Base-by-base conservation (phyloP, 2,888 invertebrate genomes). In the Lucinisca nassula region DNA sequence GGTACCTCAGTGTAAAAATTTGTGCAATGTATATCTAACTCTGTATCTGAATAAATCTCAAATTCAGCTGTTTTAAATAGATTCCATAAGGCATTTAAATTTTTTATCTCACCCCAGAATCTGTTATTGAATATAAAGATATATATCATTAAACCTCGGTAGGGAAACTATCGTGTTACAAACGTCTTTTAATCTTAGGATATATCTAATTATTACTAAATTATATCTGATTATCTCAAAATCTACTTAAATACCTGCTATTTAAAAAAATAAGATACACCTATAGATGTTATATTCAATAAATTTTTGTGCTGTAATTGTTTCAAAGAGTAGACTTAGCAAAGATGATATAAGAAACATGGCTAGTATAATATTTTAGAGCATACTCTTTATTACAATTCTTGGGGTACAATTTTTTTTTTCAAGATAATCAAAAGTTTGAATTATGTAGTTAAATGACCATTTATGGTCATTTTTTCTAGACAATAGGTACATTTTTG, bases 141-240 rank as follows among this genome's bases (percentile, higher is more conserved):
- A 67, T 67, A 67, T 67, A 67, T 67, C 67, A 67, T 67, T 67
- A 67, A 35, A 67, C 67, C 67, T 6, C 10, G 67, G 67, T 35
- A 67, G 67, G 67, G 67, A n/a, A 67, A 32, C 30, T 32, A 67
- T 67, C 67, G 35, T 32, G 67, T 67, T 67, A 67, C 67, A 67
- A 35, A 67, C 67, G 67, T 67, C 67, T 67, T 67, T 67, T 67
- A 67, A 67, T 67, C 67, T 67, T 67, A 3, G 35, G 67, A 67
- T 67, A 35, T 67, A 67, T 67, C 67, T 67, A 67, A 67, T 67
- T 67, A 67, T 67, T 67, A 67, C 67, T 67, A 67, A 67, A 67
- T 67, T 67, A 67, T 67, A 67, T 67, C 67, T 67, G 32, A 67
- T 67, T 67, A 67, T 67, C 67, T 32, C 8, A 67, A 67, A 67